Base-by-base conservation (phyloP, 2,797 vertebrate species). In the Cryptoprocta ferox region DNA sequence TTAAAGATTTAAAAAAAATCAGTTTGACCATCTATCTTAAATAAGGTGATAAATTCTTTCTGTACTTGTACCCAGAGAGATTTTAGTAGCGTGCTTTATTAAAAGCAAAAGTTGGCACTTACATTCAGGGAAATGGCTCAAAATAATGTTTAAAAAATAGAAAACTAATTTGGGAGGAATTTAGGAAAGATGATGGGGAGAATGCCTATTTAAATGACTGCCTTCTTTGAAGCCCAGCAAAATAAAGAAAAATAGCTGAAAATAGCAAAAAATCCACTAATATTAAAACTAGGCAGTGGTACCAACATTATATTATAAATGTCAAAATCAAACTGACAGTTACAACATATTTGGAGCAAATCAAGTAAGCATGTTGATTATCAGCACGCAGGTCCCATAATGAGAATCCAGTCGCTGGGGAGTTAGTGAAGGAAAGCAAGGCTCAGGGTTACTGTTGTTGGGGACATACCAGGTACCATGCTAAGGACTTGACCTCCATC, bases 61-160 rank as follows among this genome's bases (percentile, higher is more conserved):
- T 9, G 85, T 78, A 16, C 94, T n/a, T 9, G 26, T 11, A 45
- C 42, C 18, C 4, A 92, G 37, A 6, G 42, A 88, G n/a, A 11
- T 96, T 90, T 96, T 39, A 81, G 9, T 65, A 28, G 45, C 8
- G 13, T 53, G 63, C 70, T 91, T 85, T 86, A 70, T 96, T 81
- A 66, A 91, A 82, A 80, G 3, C 32, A 85, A 96, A 96, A 83
- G 10, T 42, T 87, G 48, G 2, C 50, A 81, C 28, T 65, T 93
- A 21, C 2, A 2, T 78, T 35, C 21, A 81, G 48, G 83, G 14
- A 56, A 82, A 56, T 89, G 24, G 2, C 68, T 83, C 7, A 79
- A 91, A 91, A 76, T 48, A 68, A 18, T 89, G 15, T 92, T 66
- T 71, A 82, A 81, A 48, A 78, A 84, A 94, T 63, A 84, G 76